A percentile compares a stretch with the other conserved stretches of the same genome.
phyloP scores from a whole-genome alignment of 2,888 invertebrate genomes.

The Ditula angustiorana region DNA sequence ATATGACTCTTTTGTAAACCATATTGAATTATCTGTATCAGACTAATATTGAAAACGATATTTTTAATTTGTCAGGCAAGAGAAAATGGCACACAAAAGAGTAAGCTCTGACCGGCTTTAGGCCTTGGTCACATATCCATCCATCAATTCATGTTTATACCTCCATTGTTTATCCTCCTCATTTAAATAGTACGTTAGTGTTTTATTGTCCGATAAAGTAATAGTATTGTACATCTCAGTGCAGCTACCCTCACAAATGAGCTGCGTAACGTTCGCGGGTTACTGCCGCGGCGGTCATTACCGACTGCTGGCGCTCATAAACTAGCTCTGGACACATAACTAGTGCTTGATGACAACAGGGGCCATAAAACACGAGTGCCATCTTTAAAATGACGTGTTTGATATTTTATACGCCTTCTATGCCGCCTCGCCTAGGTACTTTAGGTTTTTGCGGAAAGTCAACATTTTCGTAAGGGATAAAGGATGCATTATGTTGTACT shows the following conservation, averaged over 20 bases:
- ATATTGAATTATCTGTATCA: too few species aligned
- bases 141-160: too few species aligned
- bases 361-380: not conserved
- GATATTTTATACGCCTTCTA: not conserved
- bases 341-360: slow-evolving; percentile 13
- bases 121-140: too few species aligned
- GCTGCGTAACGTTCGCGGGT: slow-evolving; percentile 13
- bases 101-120: too few species aligned
- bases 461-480: not conserved
- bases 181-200: not conserved
- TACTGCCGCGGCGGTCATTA: slow-evolving; percentile 15
- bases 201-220: slow-evolving; percentile 10
- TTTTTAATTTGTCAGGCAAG: too few species aligned
- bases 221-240: not conserved
- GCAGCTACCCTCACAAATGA: slow-evolving; percentile 1
- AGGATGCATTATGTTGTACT: not conserved
- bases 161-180: not conserved
- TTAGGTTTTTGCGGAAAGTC: not conserved
- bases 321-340: slow-evolving; percentile 13
- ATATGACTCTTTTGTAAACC: too few species aligned
- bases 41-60: too few species aligned
- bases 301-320: slow-evolving; percentile 6
- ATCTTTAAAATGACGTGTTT: not conserved
- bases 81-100: too few species aligned
- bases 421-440: not conserved